Conservation (phyloP, 2,113 vertebrate genomes). For the Daboia siamensis region DNA sequence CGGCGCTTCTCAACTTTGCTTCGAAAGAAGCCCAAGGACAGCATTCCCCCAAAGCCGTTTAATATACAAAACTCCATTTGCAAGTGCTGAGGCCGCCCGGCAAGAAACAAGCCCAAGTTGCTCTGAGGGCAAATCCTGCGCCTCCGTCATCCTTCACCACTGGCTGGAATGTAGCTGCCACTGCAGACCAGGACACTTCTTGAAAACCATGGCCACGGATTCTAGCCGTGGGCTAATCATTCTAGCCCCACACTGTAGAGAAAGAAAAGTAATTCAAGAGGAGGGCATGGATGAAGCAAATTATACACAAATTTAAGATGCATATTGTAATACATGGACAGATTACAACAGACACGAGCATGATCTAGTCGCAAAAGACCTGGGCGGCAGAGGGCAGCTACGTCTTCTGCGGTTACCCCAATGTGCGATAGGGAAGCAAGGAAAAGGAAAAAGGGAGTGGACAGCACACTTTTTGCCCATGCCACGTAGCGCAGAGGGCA, state of each 20-base stretch:
- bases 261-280: neutral
- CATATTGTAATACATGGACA: neutral
- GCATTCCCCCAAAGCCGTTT: neutral
- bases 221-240: neutral
- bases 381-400: neutral
- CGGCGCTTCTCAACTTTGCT: neutral
- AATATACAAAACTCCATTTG: neutral
- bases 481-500: neutral
- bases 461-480: neutral
- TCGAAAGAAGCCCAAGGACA: neutral
- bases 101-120: neutral
- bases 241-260: conserved; percentile 8
- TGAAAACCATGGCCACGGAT: neutral
- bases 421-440: neutral
- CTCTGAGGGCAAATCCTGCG: neutral
- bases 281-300: neutral
- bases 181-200: neutral
- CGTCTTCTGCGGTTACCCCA: neutral
- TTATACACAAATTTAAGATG: too few species aligned
- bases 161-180: too few species aligned
- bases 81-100: neutral
- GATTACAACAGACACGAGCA: neutral
- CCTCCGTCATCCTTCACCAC: neutral
- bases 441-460: neutral
- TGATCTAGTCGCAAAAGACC: neutral